Conservation (phyloP, 2,113 vertebrate species). For the Rhegmatorhina hoffmannsi region DNA sequence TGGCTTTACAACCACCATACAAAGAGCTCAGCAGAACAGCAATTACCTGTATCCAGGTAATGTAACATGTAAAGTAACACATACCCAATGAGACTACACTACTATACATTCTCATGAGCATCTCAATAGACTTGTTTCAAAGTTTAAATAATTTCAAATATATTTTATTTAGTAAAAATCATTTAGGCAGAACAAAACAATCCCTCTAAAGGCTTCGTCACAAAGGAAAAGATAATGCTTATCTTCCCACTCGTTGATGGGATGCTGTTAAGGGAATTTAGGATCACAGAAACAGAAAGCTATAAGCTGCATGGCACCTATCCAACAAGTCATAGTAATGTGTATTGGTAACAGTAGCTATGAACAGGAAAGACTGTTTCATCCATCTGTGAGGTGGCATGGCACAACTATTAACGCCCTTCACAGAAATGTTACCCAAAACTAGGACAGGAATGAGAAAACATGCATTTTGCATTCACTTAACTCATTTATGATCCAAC, state of each 20-base stretch:
- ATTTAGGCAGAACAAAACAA: background rate
- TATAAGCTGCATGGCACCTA: background rate
- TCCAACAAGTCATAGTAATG: background rate
- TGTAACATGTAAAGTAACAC: background rate
- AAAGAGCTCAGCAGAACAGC: background rate
- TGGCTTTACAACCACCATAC: background rate
- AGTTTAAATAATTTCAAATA: background rate
- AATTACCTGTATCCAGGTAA: background rate
- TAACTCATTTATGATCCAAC: background rate
- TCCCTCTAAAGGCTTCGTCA: background rate
- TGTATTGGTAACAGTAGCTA: background rate
- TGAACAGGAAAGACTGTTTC: background rate
- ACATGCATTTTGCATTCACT: background rate
- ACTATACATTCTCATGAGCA: background rate
- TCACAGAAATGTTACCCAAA: background rate
- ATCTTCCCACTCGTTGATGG: background rate
- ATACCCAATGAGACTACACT: background rate
- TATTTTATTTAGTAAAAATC: background rate
- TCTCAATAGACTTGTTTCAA: background rate
- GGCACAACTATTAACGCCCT: background rate
- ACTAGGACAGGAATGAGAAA: background rate
- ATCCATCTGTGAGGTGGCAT: background rate
- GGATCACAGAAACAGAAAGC: background rate
- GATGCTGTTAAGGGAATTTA: background rate
- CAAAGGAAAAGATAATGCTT: background rate